Evolutionary conservation across 2,888 invertebrate species (phyloP), one percentile per base, ranked within the genome.

Genomic region (Dorcus parallelipipedus): DNA sequence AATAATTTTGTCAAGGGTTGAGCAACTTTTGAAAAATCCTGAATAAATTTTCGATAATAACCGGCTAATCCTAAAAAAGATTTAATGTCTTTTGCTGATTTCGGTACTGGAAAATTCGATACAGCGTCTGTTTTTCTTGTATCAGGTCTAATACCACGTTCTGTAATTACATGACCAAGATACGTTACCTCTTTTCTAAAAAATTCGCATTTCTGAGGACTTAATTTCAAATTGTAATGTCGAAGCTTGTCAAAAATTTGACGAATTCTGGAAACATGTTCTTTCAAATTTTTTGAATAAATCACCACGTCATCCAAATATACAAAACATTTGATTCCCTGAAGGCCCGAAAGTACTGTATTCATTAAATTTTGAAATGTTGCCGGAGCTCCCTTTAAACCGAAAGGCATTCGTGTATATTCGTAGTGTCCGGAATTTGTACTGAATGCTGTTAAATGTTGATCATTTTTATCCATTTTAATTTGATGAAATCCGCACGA

Each of bases 271-370:
- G 45, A 26, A 8, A 64, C 61, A 42, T 74, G 73, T 8, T 66
- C 63, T 48, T 64, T 43, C 4, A 74, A 17, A 4, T 20, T 20
- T 20, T 20, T 20, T 20, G 20, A 20, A 20, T 20, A 20, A 20
- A 20, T 20, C 20, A 20, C 65, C 3, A 74, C 65, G 59, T 77
- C 74, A 47, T 77, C 75, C 7, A 76, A 40, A 56, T 73, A 77
- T 1, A 74, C 70, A 14, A 76, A 67, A 52, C 72, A 69, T 43
- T 57, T 54, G 2, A 54, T 61, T 5, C 65, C 64, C 57, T 66
- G 65, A 4, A 73, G 14, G 0, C 70, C 71, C 1, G 53, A 40
- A 10, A 74, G 53, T 1, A 71, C 64, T 3, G 47, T 55, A 33
- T 73, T 68, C 71, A 73, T 73, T 41, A 70, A 38, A 8, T 68